phyloP scores from a whole-genome alignment of 2,113 vertebrate genomes.

The Cathartes aura region DNA sequence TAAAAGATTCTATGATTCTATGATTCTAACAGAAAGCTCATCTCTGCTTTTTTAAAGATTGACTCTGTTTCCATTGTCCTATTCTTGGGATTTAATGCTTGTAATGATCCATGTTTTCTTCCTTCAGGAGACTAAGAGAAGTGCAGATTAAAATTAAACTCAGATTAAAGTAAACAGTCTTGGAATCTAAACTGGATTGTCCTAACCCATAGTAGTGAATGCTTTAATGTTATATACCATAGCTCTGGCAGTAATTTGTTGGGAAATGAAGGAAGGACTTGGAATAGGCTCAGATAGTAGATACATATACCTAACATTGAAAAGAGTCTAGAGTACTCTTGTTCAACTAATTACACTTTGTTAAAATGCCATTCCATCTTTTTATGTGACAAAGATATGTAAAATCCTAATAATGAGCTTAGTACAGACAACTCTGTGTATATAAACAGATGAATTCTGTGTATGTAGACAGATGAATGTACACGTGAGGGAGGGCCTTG shows the following conservation, averaged over 20 bases:
- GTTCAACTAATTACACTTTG: background rate
- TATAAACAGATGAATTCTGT: background rate
- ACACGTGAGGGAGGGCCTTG: background rate
- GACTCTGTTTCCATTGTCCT: background rate
- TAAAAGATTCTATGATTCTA: background rate
- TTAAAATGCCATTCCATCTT: background rate
- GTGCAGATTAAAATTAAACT: background rate
- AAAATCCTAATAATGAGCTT: background rate
- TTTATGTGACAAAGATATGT: background rate
- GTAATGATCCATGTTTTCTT: background rate
- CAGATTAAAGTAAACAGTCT: background rate
- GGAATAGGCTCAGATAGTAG: background rate
- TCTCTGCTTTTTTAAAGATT: background rate
- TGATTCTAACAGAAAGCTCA: background rate
- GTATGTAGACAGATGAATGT: background rate
- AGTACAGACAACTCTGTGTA: background rate
- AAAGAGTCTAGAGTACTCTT: background rate
- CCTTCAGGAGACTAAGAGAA: background rate
- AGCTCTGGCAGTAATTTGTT: background rate
- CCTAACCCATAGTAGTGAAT: background rate
- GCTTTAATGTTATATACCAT: background rate
- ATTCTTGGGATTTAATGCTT: background rate
- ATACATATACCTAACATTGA: background rate
- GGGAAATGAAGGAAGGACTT: background rate
- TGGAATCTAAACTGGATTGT: background rate